These are phyloP conservation scores for Oncorhynchus keta DNA, from an alignment of 2,113 vertebrate genomes.

Conservation along the genomic window DNA sequence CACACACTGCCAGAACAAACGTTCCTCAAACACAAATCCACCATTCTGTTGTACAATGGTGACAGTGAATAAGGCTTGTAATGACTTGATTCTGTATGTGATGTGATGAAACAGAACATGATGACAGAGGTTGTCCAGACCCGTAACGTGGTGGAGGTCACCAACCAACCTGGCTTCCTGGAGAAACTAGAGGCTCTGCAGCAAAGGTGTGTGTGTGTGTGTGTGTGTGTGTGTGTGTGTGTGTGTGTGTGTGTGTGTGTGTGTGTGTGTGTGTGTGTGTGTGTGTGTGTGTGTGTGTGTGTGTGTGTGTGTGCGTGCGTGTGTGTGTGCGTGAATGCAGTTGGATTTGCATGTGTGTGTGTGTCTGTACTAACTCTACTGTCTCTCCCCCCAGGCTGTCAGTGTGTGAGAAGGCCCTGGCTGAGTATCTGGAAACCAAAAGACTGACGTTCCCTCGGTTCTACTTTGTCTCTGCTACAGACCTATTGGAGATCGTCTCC, in stretches of 20 bases:
- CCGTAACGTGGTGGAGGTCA: conserved; percentile 74
- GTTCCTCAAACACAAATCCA: not conserved
- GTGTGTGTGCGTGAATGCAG: not conserved
- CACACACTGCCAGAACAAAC: not conserved
- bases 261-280: not conserved
- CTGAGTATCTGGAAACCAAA: conserved; percentile 73
- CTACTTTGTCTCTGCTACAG: conserved; percentile 71
- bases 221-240: conserved; percentile 4
- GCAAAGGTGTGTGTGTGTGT: conserved; percentile 53
- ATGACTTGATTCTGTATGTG: no score
- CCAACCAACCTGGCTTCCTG: conserved; percentile 69
- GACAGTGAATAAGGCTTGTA: not conserved
- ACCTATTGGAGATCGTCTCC: conserved; percentile 77
- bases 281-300: not conserved
- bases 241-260: conserved; percentile 3
- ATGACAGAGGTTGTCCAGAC: conserved; percentile 67
- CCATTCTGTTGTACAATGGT: not conserved
- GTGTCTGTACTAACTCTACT: not conserved
- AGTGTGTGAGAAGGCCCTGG: conserved; percentile 75
- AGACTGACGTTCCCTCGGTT: conserved; percentile 73
- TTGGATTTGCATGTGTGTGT: conserved; percentile 6
- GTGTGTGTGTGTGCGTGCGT: not conserved
- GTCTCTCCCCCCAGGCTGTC: conserved; percentile 53
- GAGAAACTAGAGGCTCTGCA: conserved; percentile 73
- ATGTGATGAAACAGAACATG: conserved; percentile 52